Evolutionary conservation across 2,797 vertebrate genomes (phyloP).

Genomic region (Brotula barbata): DNA sequence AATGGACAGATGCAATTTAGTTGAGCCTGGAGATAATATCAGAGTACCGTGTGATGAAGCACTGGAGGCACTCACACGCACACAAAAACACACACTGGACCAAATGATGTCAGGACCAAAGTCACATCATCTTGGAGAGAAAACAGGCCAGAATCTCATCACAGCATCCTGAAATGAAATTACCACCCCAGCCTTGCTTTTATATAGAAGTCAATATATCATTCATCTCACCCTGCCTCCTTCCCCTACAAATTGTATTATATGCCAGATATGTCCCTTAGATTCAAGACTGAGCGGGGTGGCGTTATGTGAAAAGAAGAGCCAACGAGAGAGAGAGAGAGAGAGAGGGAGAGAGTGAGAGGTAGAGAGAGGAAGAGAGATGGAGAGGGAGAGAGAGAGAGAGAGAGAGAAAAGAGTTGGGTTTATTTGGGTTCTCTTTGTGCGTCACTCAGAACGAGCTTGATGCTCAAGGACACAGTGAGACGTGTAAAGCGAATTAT

Average conservation of each 20-base stretch:
- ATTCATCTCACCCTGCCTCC: conserved; percentile 67
- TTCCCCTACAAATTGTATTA: conserved; percentile 72
- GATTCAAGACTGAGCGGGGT: conserved; percentile 55
- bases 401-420: conserved; percentile 13
- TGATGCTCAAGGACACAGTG: conserved; percentile 59
- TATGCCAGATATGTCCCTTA: conserved; percentile 64
- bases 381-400: conserved; percentile 10
- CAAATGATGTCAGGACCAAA: conserved; percentile 68
- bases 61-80: conserved; percentile 12
- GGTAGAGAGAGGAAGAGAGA: conserved; percentile 11
- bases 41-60: conserved; percentile 41
- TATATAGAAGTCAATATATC: conserved; percentile 76
- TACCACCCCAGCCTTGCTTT: conserved; percentile 69
- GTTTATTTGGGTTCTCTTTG: conserved; percentile 30
- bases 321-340: background rate
- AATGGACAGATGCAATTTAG: conserved; percentile 50
- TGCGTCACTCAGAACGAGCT: conserved; percentile 57
- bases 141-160: conserved; percentile 77
- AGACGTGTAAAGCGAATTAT: conserved; percentile 61
- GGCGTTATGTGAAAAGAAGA: background rate
- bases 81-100: conserved; percentile 16
- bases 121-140: conserved; percentile 73
- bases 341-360: conserved; percentile 7
- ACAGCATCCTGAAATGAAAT: conserved; percentile 73
- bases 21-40: conserved; percentile 58